Conservation (phyloP, 2,113 vertebrate species). For the Emydura subglobosa region DNA sequence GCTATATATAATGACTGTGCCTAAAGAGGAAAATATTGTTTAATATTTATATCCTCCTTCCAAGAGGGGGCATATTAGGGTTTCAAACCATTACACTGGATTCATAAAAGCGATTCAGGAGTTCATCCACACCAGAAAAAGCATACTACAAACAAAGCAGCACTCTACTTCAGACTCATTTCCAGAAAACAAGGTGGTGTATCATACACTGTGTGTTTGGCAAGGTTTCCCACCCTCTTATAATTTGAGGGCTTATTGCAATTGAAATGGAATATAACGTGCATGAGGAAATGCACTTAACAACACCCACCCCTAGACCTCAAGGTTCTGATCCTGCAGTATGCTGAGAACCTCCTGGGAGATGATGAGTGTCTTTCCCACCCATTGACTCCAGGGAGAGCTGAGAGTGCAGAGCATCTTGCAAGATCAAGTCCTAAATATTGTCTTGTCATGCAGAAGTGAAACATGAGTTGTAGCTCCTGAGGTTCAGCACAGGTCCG, state of each 20-base stretch:
- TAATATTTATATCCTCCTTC: not conserved
- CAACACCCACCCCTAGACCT: not conserved
- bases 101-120: not conserved
- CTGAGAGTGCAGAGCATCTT: not conserved
- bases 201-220: not conserved
- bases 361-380: not conserved
- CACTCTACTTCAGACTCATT: not conserved
- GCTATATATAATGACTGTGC: not conserved
- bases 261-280: not conserved
- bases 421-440: not conserved
- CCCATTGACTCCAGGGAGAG: not conserved
- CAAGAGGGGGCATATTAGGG: not conserved
- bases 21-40: not conserved
- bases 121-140: not conserved
- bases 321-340: not conserved
- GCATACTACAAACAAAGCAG: not conserved
- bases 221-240: not conserved
- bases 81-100: not conserved
- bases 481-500: not conserved
- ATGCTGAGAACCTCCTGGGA: not conserved
- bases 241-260: not conserved
- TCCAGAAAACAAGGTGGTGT: not conserved
- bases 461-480: not conserved
- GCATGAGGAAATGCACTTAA: not conserved
- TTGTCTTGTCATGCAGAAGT: not conserved